A percentile compares a stretch with the other conserved stretches of the same genome.
phyloP scores from a whole-genome alignment of 2,113 vertebrate genomes.

The Hoplias malabaricus region DNA sequence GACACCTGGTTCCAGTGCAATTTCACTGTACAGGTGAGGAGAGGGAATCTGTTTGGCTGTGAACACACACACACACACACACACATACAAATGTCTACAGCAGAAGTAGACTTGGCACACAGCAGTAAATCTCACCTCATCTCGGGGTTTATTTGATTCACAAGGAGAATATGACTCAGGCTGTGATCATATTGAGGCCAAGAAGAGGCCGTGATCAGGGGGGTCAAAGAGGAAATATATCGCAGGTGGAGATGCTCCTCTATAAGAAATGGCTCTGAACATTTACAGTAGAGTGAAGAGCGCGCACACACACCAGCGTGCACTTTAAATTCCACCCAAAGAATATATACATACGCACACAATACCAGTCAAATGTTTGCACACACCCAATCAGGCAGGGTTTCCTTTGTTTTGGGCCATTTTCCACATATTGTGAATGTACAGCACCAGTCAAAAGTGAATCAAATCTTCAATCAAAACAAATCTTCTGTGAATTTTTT shows the following conservation, averaged over 20 bases:
- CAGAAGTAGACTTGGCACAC: background rate
- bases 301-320: background rate
- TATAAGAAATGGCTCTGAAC: background rate
- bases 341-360: no score
- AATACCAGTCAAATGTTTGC: no score
- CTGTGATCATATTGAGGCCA: background rate
- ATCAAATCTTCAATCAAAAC: no score
- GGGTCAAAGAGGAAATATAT: background rate
- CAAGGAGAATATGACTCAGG: background rate
- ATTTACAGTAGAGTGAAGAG: background rate
- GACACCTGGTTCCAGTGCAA: constrained; percentile 15
- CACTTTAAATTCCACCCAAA: background rate
- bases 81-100: no score
- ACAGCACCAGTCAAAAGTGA: no score
- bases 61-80: no score
- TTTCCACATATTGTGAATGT: no score
- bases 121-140: constrained; percentile 11
- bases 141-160: background rate
- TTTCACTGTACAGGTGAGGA: background rate
- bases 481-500: no score
- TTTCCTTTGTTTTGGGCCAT: no score
- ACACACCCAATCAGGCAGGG: no score
- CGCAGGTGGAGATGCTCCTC: background rate
- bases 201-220: background rate
- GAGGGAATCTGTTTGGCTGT: background rate